These are phyloP conservation scores for Drosophila simulans DNA, from an alignment of 1,140 invertebrate genomes.

Conservation along the genomic window DNA sequence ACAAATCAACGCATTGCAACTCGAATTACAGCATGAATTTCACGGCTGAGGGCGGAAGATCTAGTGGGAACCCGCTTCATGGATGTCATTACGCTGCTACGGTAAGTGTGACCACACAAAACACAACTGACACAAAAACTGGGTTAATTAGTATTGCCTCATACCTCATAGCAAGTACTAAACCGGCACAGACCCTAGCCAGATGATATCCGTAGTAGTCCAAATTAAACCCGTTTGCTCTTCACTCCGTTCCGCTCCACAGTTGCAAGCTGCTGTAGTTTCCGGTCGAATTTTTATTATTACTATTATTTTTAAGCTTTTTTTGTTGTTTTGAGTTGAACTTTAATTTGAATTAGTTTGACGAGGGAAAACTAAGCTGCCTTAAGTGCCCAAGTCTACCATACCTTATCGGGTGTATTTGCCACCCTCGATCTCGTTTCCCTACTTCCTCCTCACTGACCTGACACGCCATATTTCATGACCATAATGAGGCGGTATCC, in stretches of 20 bases:
- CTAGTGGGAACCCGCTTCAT: not conserved
- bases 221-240: slow-evolving; percentile 62
- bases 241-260: slow-evolving; percentile 58
- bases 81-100: slow-evolving; percentile 13
- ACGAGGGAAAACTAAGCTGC: slow-evolving; percentile 18
- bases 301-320: slow-evolving; percentile 16
- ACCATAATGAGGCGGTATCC: slow-evolving; percentile 34
- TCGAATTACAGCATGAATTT: slow-evolving; percentile 51
- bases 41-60: slow-evolving; percentile 29
- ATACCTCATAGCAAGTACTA: slow-evolving; percentile 49
- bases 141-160: slow-evolving; percentile 64
- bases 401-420: slow-evolving; percentile 20
- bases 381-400: slow-evolving; percentile 23
- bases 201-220: slow-evolving; percentile 33
- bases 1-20: slow-evolving; percentile 18
- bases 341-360: slow-evolving; percentile 59
- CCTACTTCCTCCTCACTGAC: not conserved
- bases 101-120: slow-evolving; percentile 22
- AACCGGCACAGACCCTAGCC: slow-evolving; percentile 5
- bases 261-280: slow-evolving; percentile 43
- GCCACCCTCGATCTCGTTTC: slow-evolving; percentile 30
- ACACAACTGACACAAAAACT: slow-evolving; percentile 37
- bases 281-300: slow-evolving; percentile 64
- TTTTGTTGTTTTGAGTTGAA: slow-evolving; percentile 41
- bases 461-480: slow-evolving; percentile 40